Evolutionary conservation across 2,113 vertebrate species (phyloP), one percentile per base, ranked within the genome.

Genomic region (Thryonomys swinderianus): DNA sequence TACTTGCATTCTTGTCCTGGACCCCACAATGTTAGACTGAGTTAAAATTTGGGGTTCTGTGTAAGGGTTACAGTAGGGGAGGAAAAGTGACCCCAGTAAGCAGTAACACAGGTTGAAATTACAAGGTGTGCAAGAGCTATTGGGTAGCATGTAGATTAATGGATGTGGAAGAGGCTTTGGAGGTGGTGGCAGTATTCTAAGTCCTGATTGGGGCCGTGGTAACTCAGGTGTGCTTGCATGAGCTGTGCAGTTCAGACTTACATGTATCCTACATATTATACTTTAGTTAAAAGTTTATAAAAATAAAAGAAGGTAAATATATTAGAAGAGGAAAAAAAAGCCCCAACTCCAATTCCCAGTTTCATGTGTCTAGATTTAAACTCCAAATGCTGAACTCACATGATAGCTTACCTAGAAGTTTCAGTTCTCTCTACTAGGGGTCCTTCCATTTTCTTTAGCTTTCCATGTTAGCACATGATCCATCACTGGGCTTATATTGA

Each of bases 301-400:
- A 69, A 94, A 74, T 85, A 80, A 76, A 76, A 93, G 66, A 88
- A 64, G 73, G 30, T 2, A 55, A 81, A n/a, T 27, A 69, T 76
- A 37, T 74, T 89, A 74, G 37, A 48, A 64, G 21, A 61, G 12
- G 9, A 34, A 74, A 51, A 67, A 69, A 57, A 27, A 69, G 40
- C 20, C 27, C 30, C 3, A 85, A 92, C 64, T 21, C 13, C 89
- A 83, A 37, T 27, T 73, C 40, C n/a, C 17, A 61, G 71, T 88
- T 90, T 95, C 7, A 55, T 61, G 80, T 80, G 12, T 93, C 57
- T 57, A 93, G 74, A 88, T 88, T 92, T 74, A 93, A 88, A 61
- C 6, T 40, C 57, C 32, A 53, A 88, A 30, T 64, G 14, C 93
- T 94, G 14, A 88, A 67, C 27, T 21, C 64, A 25, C 17, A 16